Base-by-base conservation (phyloP, 2,888 invertebrate species). In the Hecatera dysodea region DNA sequence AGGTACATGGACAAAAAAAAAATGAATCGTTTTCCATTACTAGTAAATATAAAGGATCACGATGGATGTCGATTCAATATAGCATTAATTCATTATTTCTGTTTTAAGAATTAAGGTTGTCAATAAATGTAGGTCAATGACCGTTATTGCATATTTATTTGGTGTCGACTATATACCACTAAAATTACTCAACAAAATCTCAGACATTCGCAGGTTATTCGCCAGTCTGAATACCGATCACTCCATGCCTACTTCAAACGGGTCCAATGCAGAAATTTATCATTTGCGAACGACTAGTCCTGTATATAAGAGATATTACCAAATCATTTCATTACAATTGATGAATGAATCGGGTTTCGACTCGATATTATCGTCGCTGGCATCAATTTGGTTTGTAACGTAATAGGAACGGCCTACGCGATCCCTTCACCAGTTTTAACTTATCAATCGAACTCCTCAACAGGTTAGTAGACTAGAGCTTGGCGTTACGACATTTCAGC, bases 321-420 rank as follows among this genome's bases (percentile, higher is more conserved):
- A 82, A 84, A 82, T 82, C 70, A 79, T 80, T 82, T 82, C 72
- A 86, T 73, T 86, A 78, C 82, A 80, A 78, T 85, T 86, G 87
- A 86, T 82, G 85, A 85, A 87, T 84, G 85, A 83, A 81, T 83
- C 83, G 72, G 61, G 85, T 85, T 81, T 67, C 63, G 44, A 67
- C 79, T 85, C 80, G 81, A 82, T 86, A 76, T 77, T 83, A 82
- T 82, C 83, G 81, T 77, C 77, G 57, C 71, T 75, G 70, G 68
- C 83, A 86, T 85, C 86, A 82, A 81, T 80, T 82, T 67, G 64
- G 78, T 75, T 80, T 71, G 70, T 73, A 84, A 72, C 70, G 75
- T 75, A 83, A 83, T 84, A 86, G 61, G 61, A 42, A 44, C 87
- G 66, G 75, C 88, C 88, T 86, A 88, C 88, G 88, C 88, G 53